A percentile compares a stretch with the other conserved stretches of the same genome.
phyloP scores from a whole-genome alignment of 1,140 invertebrate genomes.

The Pantala flavescens region DNA sequence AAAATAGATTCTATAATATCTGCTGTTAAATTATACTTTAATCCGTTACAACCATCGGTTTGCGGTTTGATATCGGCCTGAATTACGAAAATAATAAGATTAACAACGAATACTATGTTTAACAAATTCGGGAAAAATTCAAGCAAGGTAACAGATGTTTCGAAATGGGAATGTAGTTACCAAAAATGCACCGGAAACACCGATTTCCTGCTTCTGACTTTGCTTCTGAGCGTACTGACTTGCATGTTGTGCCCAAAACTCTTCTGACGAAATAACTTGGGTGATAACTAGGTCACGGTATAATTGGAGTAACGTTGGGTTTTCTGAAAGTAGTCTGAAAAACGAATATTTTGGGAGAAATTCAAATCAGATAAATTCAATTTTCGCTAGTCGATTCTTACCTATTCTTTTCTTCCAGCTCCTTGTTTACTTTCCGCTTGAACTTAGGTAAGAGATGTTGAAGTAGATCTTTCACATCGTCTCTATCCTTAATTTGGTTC shows the following conservation, averaged over 20 bases:
- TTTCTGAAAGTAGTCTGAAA: constrained; percentile 61
- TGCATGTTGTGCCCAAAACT: constrained; percentile 90
- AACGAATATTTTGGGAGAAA: constrained; percentile 9
- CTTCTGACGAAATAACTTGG: constrained; percentile 85
- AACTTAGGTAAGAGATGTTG: constrained; percentile 91
- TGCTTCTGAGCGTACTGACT: constrained; percentile 62
- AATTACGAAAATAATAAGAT: constrained; percentile 18
- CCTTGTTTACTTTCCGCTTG: constrained; percentile 85
- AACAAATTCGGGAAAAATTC: too few relatives aligned
- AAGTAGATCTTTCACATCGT: constrained; percentile 86
- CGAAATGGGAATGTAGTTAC: constrained; percentile 29
- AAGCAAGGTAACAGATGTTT: too few relatives aligned
- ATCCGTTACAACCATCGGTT: constrained; percentile 91
- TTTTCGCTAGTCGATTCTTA: background rate
- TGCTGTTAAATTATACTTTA: constrained; percentile 93
- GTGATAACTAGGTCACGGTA: constrained; percentile 91
- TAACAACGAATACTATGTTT: constrained; percentile 14
- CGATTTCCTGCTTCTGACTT: constrained; percentile 67
- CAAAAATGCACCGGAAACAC: constrained; percentile 78
- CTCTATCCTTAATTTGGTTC: constrained; percentile 78
- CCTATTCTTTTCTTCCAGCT: constrained; percentile 76
- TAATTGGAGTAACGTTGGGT: constrained; percentile 70
- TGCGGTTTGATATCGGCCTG: constrained; percentile 90
- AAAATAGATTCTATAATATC: constrained; percentile 98
- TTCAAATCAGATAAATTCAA: background rate